Evolutionary conservation across 2,797 vertebrate genomes (phyloP), one percentile per base, ranked within the genome.

Genomic region (Orientallactaga sibirica): DNA sequence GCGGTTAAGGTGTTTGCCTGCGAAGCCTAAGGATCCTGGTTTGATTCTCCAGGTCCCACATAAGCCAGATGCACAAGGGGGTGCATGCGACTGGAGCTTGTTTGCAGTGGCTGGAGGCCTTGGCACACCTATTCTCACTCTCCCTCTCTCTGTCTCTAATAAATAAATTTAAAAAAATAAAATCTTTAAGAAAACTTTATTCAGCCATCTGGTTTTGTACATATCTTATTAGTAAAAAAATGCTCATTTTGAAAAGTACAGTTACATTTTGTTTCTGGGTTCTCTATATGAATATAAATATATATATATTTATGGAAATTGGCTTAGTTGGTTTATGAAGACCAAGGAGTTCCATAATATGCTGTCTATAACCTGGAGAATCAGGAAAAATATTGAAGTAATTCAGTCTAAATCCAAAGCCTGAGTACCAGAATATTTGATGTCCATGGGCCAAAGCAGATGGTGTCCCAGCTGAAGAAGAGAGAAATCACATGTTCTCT

Each of bases 201-300:
- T 33, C n/a, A 33, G n/a, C 29, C 68, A 58, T 84, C 18, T 22
- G n/a, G n/a, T n/a, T 70, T 71, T 33, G 7, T 37, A 73, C 33
- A 73, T 73, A 27, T 73, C 4, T 73, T 73, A 84, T 79, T 41
- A 75, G 25, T n/a, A 62, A 66, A 55, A 58, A 64, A 20, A 61
- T 61, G 29, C 41, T 71, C 71, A 73, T 88, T 79, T 76, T 89
- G 33, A 64, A 80, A 85, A 94, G 75, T 29, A 94, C 5, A 37
- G 12, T 58, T 37, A 24, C 52, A 68, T 75, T 64, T 75, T 62
- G 16, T 64, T 4, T 86, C 43, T 74, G 33, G 33, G 33, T 86
- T 86, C 19, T 75, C 37, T 37, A 64, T 62, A 4, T 62, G 18
- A 7, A 16, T 64, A 64, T 20, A 64, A 6, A 64, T 64, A 64